Conservation (phyloP, 2,113 vertebrate genomes). For the Bos javanicus region DNA sequence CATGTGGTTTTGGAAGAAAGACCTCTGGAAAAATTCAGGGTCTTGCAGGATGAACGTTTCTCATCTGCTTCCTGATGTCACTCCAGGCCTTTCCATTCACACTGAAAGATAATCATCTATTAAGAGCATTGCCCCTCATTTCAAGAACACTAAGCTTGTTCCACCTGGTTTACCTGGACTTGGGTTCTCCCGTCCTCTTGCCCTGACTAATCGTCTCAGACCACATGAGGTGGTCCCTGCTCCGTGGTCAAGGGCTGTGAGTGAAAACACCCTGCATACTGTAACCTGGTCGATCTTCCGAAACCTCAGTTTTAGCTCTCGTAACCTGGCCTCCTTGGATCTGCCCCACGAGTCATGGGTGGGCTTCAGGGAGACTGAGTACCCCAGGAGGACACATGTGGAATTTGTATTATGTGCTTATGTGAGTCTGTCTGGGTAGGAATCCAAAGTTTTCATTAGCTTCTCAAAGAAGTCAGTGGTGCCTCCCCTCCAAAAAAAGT, state of each 20-base stretch:
- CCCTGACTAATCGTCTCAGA: not conserved
- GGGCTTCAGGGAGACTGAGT: not conserved
- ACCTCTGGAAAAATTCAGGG: slow-evolving; percentile 20
- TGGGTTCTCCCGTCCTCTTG: not conserved
- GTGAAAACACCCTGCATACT: not conserved
- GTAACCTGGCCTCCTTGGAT: not conserved
- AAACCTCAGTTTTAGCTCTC: not conserved
- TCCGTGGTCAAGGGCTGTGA: not conserved
- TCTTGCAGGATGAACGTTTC: not conserved
- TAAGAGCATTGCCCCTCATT: not conserved
- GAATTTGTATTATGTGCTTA: not conserved
- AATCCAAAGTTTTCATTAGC: not conserved
- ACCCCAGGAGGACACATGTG: not conserved
- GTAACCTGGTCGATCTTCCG: not conserved
- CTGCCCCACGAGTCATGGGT: rapidly evolving
- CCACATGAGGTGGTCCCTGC: not conserved
- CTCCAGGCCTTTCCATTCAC: not conserved
- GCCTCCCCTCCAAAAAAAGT: not conserved
- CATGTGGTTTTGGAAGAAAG: slow-evolving; percentile 46
- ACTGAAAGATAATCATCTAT: not conserved
- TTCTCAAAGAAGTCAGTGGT: not conserved
- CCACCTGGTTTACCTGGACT: not conserved
- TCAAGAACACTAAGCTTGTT: not conserved
- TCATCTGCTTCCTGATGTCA: not conserved
- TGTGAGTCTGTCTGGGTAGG: not conserved